Evolutionary conservation across 2,888 invertebrate genomes (phyloP), one percentile per base, ranked within the genome.

Genomic region (Cryptosula pallasiana): DNA sequence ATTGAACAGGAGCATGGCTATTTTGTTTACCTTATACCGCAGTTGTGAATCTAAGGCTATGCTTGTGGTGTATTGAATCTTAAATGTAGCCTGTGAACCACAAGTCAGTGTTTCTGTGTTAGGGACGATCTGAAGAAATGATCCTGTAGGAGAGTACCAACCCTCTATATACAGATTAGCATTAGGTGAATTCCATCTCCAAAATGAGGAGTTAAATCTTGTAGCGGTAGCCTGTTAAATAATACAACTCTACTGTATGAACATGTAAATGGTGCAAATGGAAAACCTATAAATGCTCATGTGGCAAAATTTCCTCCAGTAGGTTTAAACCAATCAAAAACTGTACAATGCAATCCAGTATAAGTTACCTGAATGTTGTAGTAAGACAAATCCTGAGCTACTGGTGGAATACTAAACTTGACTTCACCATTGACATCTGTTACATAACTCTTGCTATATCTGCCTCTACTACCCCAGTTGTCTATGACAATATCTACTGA

Each of bases 341-440:
- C n/a, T n/a, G n/a, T n/a, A n/a, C n/a, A n/a, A n/a, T n/a, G n/a
- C 2, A 32, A 13, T 32, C 32, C 25, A 9, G 13, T 29, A 32
- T 63, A 9, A 5, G 13, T 63, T 34, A 63, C 63, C 63, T 63
- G 32, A 27, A 63, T 27, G 13, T 32, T 25, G n/a, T 25, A 63
- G 32, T 27, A 32, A 2, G 32, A 63, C 29, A 32, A n/a, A 25
- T 32, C 32, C 32, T 32, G 32, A 1, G 20, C 32, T 9, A 5
- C 63, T 63, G 72, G 71, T 13, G 73, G 71, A 5, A 75, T 34
- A 23, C n/a, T 70, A 72, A 73, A 75, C 5, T 34, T 25, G 27
- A 74, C 27, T n/a, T 63, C 55, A 27, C 75, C 75, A 0, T 74
- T 35, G 13, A 1, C 34, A 34, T 75, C 72, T 1, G 75, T 71